Evolutionary conservation across 2,797 vertebrate genomes (phyloP).

Genomic region (Gymnopithys bicolor): DNA sequence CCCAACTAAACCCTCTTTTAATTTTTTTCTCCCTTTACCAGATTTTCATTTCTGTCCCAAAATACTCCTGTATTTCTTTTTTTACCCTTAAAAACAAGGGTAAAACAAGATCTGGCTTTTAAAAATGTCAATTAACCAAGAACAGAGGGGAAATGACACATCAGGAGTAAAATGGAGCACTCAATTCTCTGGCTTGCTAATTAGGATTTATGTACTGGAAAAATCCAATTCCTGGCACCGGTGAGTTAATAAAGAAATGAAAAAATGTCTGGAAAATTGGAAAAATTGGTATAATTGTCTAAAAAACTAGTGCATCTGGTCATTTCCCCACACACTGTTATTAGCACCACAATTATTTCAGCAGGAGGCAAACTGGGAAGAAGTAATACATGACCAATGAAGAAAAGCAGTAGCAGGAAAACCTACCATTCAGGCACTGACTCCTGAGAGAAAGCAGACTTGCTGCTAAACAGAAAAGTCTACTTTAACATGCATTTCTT

Average conservation of each 20-base stretch:
- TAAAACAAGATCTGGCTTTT: neutral
- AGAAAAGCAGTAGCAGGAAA: constrained; percentile 55
- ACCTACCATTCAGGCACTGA: neutral
- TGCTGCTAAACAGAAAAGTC: neutral
- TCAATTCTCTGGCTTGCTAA: constrained; percentile 46
- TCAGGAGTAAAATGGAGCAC: constrained; percentile 45
- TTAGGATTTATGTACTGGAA: constrained; percentile 69
- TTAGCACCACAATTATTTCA: constrained; percentile 68
- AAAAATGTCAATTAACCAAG: constrained; percentile 54
- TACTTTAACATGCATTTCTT: constrained; percentile 5
- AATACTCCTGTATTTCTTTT: neutral
- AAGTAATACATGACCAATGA: constrained; percentile 31
- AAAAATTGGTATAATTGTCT: constrained; percentile 62
- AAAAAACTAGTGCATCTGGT: constrained; percentile 61
- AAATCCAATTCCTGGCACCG: constrained; percentile 55
- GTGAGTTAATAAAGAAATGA: constrained; percentile 59
- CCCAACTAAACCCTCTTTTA: neutral
- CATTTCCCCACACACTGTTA: constrained; percentile 57
- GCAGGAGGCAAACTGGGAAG: constrained; percentile 55
- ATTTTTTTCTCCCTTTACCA: neutral
- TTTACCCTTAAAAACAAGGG: constrained; percentile 2
- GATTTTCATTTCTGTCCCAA: constrained; percentile 9
- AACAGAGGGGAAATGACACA: constrained; percentile 51
- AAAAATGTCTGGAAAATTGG: constrained; percentile 56
- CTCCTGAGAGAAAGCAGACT: constrained; percentile 47